Evolutionary conservation across 2,888 invertebrate genomes (phyloP).

Genomic region (Clostera curtula): DNA sequence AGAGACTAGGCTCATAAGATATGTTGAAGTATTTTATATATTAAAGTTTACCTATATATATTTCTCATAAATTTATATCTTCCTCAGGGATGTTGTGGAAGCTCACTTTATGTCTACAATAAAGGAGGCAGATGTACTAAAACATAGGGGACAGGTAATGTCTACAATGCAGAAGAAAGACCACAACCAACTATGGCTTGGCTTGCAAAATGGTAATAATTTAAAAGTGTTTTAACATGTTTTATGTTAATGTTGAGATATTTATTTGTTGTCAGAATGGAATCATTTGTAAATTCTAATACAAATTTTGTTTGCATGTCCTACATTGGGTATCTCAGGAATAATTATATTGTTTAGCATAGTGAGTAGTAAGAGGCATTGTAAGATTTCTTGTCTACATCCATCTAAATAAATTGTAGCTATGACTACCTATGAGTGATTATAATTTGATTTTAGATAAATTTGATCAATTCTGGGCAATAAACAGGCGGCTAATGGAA

Average conservation of each 20-base stretch:
- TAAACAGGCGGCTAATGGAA: slow-evolving; percentile 97
- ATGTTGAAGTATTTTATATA: too few species aligned
- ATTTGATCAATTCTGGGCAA: slow-evolving; percentile 99
- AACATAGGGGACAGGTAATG: slow-evolving; percentile 93
- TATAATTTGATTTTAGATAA: slow-evolving; percentile 79
- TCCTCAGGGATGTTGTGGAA: slow-evolving; percentile 89
- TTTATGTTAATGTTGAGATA: neutral
- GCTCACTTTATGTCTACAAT: slow-evolving; percentile 95
- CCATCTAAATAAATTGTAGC: too few species aligned
- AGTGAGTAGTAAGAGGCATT: too few species aligned
- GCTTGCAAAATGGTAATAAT: slow-evolving; percentile 88
- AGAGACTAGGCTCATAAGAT: too few species aligned
- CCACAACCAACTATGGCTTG: slow-evolving; percentile 96
- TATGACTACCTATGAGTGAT: too few species aligned
- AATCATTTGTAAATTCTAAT: neutral
- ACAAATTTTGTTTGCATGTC: neutral
- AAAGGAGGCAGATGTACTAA: slow-evolving; percentile 98
- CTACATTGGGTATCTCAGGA: too few species aligned
- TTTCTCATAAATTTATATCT: neutral
- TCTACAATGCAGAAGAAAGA: slow-evolving; percentile 97
- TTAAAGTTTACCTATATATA: too few species aligned
- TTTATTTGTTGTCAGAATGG: neutral
- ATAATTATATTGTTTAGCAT: too few species aligned
- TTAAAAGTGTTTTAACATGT: neutral
- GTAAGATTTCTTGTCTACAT: too few species aligned